Evolutionary conservation across 2,888 invertebrate species (phyloP).

Genomic region (Caradrina clavipalpis): DNA sequence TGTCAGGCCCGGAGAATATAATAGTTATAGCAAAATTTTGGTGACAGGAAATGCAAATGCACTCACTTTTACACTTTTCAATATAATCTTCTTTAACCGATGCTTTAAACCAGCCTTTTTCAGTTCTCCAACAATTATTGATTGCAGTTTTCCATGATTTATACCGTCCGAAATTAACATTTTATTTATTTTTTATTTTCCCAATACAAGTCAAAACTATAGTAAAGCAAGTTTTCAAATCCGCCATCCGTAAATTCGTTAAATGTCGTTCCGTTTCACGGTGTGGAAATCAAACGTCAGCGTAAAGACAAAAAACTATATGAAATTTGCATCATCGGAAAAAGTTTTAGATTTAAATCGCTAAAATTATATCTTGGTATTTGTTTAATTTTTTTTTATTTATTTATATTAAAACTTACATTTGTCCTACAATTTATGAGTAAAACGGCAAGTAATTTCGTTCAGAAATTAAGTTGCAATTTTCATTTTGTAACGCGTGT

Average conservation of each 20-base stretch:
- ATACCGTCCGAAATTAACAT: slow-evolving; percentile 89
- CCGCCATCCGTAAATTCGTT: slow-evolving; percentile 74
- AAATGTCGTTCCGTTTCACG: slow-evolving; percentile 58
- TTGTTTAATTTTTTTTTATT: too few species aligned
- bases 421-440: accelerated
- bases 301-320: too few species aligned
- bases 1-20: not conserved
- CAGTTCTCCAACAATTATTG: slow-evolving; percentile 92
- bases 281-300: slow-evolving; percentile 7
- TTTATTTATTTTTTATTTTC: slow-evolving; percentile 72
- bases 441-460: slow-evolving; percentile 27
- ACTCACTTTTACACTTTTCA: slow-evolving; percentile 89
- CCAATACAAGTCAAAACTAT: slow-evolving; percentile 54
- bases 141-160: slow-evolving; percentile 87
- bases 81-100: slow-evolving; percentile 92
- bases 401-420: too few species aligned
- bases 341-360: not conserved
- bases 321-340: not conserved
- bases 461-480: slow-evolving; percentile 14
- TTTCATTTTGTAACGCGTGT: too few species aligned
- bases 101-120: slow-evolving; percentile 94
- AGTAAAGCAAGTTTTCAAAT: slow-evolving; percentile 71
- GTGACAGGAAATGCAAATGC: slow-evolving; percentile 41
- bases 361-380: too few species aligned
- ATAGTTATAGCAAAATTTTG: not conserved